These are phyloP conservation scores for Lophura swinhoii DNA, from an alignment of 2,797 vertebrate genomes.

Conservation along the genomic window DNA sequence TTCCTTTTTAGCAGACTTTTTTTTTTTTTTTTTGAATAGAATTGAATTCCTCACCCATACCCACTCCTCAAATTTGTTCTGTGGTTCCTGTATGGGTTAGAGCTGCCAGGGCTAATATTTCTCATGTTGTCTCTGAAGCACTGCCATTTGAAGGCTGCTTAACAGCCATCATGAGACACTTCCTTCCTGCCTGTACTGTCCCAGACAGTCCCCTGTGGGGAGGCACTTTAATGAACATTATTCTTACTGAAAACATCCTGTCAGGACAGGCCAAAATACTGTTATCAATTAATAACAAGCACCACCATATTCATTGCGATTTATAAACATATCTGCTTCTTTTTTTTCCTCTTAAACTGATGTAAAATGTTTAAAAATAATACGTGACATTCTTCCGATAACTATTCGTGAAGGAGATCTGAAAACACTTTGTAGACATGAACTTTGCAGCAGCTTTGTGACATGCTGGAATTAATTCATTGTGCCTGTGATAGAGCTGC, in stretches of 20 bases:
- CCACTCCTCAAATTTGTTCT: not conserved
- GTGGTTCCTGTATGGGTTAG: not conserved
- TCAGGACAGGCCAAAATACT: conserved; percentile 62
- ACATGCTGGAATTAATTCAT: not conserved
- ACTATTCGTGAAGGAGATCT: not conserved
- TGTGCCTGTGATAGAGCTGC: not conserved
- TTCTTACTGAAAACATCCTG: conserved; percentile 69
- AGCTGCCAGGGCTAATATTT: conserved; percentile 18
- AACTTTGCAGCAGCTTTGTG: conserved; percentile 1
- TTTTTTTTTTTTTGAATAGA: not conserved
- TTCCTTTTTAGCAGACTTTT: not conserved
- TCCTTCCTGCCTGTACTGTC: conserved; percentile 66
- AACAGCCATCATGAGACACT: conserved; percentile 54
- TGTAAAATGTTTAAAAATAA: conserved; percentile 49
- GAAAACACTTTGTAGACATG: not conserved
- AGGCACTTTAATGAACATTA: conserved; percentile 67
- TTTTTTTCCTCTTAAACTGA: not conserved
- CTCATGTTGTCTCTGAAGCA: not conserved
- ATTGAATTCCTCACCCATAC: not conserved
- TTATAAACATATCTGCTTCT: conserved; percentile 33
- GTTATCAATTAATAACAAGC: conserved; percentile 72
- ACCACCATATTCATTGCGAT: conserved; percentile 33
- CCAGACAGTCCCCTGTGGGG: conserved; percentile 70
- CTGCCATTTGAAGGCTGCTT: conserved; percentile 57
- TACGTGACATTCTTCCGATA: not conserved